Evolutionary conservation across 2,797 vertebrate species (phyloP).

Genomic region (Xiphophorus birchmanni): DNA sequence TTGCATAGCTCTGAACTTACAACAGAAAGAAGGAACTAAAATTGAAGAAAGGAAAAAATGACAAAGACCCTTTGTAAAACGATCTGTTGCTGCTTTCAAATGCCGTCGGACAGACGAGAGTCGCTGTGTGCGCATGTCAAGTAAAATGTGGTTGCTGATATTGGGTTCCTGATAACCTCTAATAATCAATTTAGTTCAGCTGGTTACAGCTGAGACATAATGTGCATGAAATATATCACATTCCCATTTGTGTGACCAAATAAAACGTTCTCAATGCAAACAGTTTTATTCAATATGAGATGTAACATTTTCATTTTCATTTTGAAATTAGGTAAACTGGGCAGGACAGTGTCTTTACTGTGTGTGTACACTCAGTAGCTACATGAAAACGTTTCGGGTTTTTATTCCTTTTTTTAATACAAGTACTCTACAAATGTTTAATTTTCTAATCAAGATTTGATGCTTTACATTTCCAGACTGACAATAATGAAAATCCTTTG

Average conservation of each 20-base stretch:
- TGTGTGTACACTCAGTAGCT: background rate
- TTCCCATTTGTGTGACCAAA: background rate
- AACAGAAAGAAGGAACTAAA: constrained; percentile 4
- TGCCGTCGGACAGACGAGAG: background rate
- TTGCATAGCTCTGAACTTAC: background rate
- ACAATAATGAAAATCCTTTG: background rate
- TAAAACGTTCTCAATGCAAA: too few relatives aligned
- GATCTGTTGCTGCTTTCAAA: constrained; percentile 22
- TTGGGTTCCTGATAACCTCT: background rate
- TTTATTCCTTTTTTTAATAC: background rate
- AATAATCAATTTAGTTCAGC: background rate
- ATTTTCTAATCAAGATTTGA: background rate
- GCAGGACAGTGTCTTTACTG: background rate
- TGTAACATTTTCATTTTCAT: background rate
- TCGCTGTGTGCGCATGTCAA: background rate
- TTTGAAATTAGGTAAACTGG: background rate
- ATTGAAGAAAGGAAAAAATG: constrained; percentile 9
- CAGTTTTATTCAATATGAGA: background rate
- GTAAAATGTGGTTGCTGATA: background rate
- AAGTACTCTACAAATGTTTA: background rate
- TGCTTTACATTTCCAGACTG: background rate
- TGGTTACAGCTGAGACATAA: background rate
- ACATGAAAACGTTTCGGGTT: background rate
- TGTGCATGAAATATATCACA: background rate
- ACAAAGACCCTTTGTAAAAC: constrained; percentile 57